phyloP scores from a whole-genome alignment of 2,113 vertebrate genomes.

The Petroica traversi region DNA sequence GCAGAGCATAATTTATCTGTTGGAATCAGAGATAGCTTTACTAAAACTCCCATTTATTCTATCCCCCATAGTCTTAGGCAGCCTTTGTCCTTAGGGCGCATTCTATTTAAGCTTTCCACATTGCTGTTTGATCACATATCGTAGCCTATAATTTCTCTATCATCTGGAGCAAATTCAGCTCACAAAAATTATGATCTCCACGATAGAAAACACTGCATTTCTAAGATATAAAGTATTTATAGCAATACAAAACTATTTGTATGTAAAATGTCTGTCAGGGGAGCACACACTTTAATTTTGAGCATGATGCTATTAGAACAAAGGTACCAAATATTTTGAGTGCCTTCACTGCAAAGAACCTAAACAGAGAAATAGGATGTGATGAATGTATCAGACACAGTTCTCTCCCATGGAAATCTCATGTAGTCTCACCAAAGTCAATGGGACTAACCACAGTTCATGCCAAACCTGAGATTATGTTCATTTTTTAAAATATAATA shows the following conservation, averaged over 20 bases:
- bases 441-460: neutral
- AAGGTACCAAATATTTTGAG: neutral
- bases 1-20: slow-evolving; percentile 88
- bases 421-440: neutral
- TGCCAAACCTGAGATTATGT: neutral
- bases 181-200: slow-evolving; percentile 71
- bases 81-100: slow-evolving; percentile 81
- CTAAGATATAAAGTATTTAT: slow-evolving; percentile 70
- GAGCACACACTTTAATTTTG: slow-evolving; percentile 38
- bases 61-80: slow-evolving; percentile 76
- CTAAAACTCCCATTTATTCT: slow-evolving; percentile 86
- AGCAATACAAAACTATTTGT: slow-evolving; percentile 64
- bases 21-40: slow-evolving; percentile 87
- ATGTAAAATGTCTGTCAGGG: slow-evolving; percentile 54
- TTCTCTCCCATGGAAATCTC: neutral
- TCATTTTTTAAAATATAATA: neutral
- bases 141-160: slow-evolving; percentile 77
- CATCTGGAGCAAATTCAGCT: slow-evolving; percentile 69
- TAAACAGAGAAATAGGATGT: neutral
- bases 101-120: slow-evolving; percentile 72
- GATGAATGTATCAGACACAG: neutral
- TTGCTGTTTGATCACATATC: slow-evolving; percentile 77
- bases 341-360: neutral
- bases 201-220: slow-evolving; percentile 67
- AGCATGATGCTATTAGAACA: neutral